phyloP scores from a whole-genome alignment of 53 echinoderm and acorn worm species.

The Glandiceps talaboti region DNA sequence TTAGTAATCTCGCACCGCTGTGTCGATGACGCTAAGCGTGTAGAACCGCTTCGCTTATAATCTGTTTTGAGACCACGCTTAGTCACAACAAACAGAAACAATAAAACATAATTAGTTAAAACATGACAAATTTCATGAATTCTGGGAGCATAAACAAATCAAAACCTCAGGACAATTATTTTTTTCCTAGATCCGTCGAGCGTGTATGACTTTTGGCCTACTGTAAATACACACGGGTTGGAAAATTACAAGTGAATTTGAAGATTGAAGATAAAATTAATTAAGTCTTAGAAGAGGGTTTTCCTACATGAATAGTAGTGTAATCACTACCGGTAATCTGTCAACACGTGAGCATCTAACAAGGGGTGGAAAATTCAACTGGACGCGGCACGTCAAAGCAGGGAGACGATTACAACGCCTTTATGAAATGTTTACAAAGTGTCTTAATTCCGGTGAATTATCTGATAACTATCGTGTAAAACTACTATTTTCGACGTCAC shows the following conservation, averaged over 20 bases:
- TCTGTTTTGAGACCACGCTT: too few relatives aligned
- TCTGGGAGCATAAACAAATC: too few relatives aligned
- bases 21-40: too few relatives aligned
- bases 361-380: background rate
- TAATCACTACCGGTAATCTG: background rate
- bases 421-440: background rate
- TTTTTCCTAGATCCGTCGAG: too few relatives aligned
- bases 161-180: too few relatives aligned
- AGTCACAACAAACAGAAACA: too few relatives aligned
- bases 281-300: background rate
- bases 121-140: too few relatives aligned
- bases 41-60: too few relatives aligned
- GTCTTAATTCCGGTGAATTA: background rate
- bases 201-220: too few relatives aligned
- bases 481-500: background rate
- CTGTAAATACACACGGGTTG: background rate
- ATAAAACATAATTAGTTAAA: too few relatives aligned
- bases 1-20: too few relatives aligned
- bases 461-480: background rate
- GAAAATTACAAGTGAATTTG: too few relatives aligned
- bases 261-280: background rate
- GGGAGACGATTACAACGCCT: background rate
- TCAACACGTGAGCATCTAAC: background rate
- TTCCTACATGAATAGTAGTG: background rate
- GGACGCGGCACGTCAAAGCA: background rate